Evolutionary conservation across 2,888 invertebrate species (phyloP).

Genomic region (Caenorhabditis drosophilae): DNA sequence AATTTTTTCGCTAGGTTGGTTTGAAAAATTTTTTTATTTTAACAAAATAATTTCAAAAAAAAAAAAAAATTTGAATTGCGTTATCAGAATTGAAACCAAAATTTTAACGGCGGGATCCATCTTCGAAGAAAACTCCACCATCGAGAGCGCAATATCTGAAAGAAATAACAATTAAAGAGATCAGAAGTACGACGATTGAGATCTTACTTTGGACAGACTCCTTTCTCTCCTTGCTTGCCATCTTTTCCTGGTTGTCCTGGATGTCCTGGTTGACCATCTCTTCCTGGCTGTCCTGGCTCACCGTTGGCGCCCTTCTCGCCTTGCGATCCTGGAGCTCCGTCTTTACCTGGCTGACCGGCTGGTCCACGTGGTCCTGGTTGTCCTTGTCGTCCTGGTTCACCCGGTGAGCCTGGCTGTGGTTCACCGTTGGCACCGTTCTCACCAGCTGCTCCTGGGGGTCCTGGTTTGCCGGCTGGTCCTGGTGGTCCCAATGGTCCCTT

Average conservation of each 20-base stretch:
- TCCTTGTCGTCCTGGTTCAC: slow-evolving; percentile 53
- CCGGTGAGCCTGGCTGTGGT: slow-evolving; percentile 45
- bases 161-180: neutral
- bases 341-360: slow-evolving; percentile 46
- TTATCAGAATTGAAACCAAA: neutral
- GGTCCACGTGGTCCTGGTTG: slow-evolving; percentile 47
- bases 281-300: slow-evolving; percentile 48
- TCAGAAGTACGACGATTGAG: no score
- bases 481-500: slow-evolving; percentile 47
- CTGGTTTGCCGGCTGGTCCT: slow-evolving; percentile 48
- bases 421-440: slow-evolving; percentile 38
- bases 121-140: slow-evolving; percentile 44
- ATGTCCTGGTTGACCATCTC: slow-evolving; percentile 39
- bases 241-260: slow-evolving; percentile 46
- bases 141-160: slow-evolving; percentile 31
- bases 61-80: neutral
- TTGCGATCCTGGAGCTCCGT: slow-evolving; percentile 40
- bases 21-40: neutral
- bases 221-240: slow-evolving; percentile 38
- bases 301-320: slow-evolving; percentile 52
- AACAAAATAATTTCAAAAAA: neutral
- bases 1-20: slow-evolving; percentile 33
- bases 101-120: slow-evolving; percentile 34
- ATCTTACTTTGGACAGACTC: slow-evolving; percentile 36
- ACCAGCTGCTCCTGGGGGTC: slow-evolving; percentile 47